Conservation (phyloP, 2,797 vertebrate genomes). For the Poecilia wingei region DNA sequence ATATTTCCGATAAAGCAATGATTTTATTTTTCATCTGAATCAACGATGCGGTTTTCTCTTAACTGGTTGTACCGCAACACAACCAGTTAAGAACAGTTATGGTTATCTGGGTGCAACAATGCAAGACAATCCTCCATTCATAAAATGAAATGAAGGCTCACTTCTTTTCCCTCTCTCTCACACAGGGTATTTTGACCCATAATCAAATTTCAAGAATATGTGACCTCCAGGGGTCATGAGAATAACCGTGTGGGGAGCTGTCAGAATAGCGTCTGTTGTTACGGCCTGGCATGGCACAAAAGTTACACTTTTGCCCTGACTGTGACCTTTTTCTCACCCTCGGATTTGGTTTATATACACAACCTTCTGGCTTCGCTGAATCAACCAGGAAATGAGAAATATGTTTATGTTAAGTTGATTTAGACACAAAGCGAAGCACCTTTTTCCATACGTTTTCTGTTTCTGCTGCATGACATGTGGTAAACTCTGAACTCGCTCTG, state of each 20-base stretch:
- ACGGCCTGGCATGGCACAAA: background rate
- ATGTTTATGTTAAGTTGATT: background rate
- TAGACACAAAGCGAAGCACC: background rate
- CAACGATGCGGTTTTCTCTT: background rate
- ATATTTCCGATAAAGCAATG: background rate
- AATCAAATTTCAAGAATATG: conserved; percentile 5
- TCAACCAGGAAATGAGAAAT: background rate
- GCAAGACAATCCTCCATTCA: background rate
- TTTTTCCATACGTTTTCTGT: background rate
- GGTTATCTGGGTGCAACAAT: background rate
- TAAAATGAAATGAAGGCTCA: background rate
- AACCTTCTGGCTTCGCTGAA: background rate
- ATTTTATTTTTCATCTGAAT: background rate
- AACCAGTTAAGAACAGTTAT: background rate
- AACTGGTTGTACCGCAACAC: background rate
- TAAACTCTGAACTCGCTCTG: background rate
- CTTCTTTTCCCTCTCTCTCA: background rate
- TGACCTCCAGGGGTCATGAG: conserved; percentile 4
- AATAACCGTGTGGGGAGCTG: background rate
- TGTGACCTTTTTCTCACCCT: background rate
- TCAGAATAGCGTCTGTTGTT: conserved; percentile 1
- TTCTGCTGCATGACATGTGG: background rate
- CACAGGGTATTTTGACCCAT: background rate
- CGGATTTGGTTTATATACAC: background rate
- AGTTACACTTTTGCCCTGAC: background rate